Base-by-base conservation (phyloP, 2,888 invertebrate species). In the Acheta domesticus region DNA sequence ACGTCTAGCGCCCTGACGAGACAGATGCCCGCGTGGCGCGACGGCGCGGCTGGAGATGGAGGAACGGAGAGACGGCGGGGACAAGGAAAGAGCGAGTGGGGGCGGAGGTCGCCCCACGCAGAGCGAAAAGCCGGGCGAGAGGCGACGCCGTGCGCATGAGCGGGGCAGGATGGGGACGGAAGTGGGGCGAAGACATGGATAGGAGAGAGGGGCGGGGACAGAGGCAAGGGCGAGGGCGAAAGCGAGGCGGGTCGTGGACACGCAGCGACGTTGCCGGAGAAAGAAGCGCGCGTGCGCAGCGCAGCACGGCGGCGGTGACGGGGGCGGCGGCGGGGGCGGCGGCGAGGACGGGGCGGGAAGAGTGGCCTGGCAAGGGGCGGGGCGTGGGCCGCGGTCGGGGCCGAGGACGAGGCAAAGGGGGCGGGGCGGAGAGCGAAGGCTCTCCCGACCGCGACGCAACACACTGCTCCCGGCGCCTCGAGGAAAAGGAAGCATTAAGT, bases 401-500 rank as follows among this genome's bases (percentile, higher is more conserved):
- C n/a, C 62, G 16, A 12, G 62, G 62, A n/a, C 62, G n/a, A 62
- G 62, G 16, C n/a, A n/a, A 14, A 62, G n/a, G 62, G 62, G 62
- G 62, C 62, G 62, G 62, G 62, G 62, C 36, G 62, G n/a, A 62
- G 62, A 62, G 14, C 62, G 62, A 62, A n/a, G n/a, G 16, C 16
- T n/a, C 62, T 62, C 62, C 16, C 62, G 62, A 62, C 62, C 62
- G 62, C 62, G n/a, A 62, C 62, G 36, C 62, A 62, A 62, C 62
- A 62, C 62, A 62, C 62, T 14, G 62, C 62, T n/a, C 16, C 62
- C 62, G 62, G 16, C 62, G 62, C 62, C 62, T n/a, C 62, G 62
- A 62, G 62, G 62, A 62, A 62, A 62, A 62, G 62, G 62, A 62
- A 62, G 62, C 62, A 62, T 62, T 62, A 62, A 62, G 62, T 62